Evolutionary conservation across 2,888 invertebrate species (phyloP).

Genomic region (Chrysopilus asiliformis): DNA sequence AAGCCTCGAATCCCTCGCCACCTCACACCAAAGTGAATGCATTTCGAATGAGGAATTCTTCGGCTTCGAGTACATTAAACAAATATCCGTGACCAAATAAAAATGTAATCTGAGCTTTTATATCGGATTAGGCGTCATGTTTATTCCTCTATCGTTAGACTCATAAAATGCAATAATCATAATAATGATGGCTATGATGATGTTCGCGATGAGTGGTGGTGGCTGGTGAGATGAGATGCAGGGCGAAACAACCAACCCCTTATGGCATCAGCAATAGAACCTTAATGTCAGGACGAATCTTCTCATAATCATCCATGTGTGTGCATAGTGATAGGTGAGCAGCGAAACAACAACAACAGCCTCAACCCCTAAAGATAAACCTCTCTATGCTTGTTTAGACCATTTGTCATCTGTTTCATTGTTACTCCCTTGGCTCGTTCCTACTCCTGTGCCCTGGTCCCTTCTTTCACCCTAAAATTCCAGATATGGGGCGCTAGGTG

Average conservation of each 20-base stretch:
- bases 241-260: conserved; percentile 2
- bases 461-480: no score
- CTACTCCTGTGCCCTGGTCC: no score
- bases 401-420: conserved; percentile 11
- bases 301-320: conserved; percentile 10
- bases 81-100: conserved; percentile 16
- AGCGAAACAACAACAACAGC: no score
- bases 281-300: conserved; percentile 3
- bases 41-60: no score
- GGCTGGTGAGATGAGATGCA: background rate
- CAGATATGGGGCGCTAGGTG: no score
- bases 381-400: conserved; percentile 9
- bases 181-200: conserved; percentile 9
- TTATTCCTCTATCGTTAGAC: conserved; percentile 8
- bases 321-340: conserved; percentile 7
- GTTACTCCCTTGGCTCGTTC: conserved; percentile 4
- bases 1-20: no score
- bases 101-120: conserved; percentile 19
- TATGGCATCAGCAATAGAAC: background rate
- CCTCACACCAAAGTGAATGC: no score
- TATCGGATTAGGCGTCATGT: conserved; percentile 15
- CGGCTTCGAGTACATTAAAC: no score
- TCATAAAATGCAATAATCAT: conserved; percentile 9
- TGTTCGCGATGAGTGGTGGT: background rate
- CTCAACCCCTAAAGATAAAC: no score